These are phyloP conservation scores for Galemys pyrenaicus DNA, from an alignment of 2,113 vertebrate genomes.

Conservation along the genomic window DNA sequence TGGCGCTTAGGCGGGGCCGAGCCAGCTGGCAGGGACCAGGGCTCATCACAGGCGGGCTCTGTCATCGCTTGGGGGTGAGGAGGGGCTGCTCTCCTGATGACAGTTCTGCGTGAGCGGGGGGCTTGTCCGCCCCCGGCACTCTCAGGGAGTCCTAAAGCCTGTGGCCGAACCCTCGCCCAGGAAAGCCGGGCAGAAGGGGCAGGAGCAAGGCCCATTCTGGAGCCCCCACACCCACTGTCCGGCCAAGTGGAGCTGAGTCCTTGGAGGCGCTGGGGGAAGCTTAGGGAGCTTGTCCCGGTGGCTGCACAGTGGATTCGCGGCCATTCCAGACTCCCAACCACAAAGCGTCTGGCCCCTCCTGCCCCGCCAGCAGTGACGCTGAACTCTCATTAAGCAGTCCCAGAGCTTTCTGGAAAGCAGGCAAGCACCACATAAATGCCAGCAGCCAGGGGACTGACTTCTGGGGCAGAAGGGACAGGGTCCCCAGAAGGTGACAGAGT, in stretches of 20 bases:
- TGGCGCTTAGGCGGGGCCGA: background rate
- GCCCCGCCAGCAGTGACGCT: background rate
- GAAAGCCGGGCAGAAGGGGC: background rate
- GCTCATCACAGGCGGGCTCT: background rate
- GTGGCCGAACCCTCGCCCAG: background rate
- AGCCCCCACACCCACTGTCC: background rate
- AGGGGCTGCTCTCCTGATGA: background rate
- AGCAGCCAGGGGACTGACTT: background rate
- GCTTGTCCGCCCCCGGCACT: rapidly evolving
- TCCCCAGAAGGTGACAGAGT: background rate
- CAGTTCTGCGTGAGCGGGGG: rapidly evolving
- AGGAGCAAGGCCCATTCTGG: background rate
- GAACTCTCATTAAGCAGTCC: background rate
- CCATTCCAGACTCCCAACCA: background rate
- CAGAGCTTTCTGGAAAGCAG: background rate
- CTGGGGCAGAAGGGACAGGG: background rate
- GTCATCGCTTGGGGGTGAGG: background rate
- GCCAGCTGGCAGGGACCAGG: background rate
- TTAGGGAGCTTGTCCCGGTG: background rate
- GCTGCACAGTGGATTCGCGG: background rate
- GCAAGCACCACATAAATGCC: background rate
- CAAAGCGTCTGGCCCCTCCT: background rate
- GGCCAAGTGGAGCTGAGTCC: background rate
- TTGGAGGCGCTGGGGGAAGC: background rate
- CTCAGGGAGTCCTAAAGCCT: background rate